A percentile compares a stretch with the other conserved stretches of the same genome.
Evolutionary conservation across 2,797 vertebrate genomes (phyloP).

Genomic region (Enteromius unitaeniatus): DNA sequence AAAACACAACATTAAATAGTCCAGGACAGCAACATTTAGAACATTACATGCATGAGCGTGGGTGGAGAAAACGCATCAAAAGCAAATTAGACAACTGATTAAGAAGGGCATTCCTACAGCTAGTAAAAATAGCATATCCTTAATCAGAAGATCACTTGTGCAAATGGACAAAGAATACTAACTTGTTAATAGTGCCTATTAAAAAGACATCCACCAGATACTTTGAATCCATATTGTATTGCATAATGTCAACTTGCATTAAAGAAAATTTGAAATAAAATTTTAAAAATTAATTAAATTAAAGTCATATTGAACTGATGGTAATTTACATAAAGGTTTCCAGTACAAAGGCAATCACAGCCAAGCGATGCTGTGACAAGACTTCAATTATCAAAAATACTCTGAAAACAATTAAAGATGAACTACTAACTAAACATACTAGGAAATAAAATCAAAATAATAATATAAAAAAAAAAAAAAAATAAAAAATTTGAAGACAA

Average conservation of each 20-base stretch:
- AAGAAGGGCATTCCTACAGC: too few relatives aligned
- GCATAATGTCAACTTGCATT: too few relatives aligned
- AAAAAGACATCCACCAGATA: too few relatives aligned
- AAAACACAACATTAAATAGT: too few relatives aligned
- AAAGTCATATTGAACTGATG: slow-evolving; percentile 56
- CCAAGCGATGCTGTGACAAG: slow-evolving; percentile 25
- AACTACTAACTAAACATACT: background rate
- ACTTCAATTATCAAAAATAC: slow-evolving; percentile 37
- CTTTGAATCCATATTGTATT: too few relatives aligned
- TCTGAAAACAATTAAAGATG: background rate
- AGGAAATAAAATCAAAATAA: background rate
- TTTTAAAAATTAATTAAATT: background rate
- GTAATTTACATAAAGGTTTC: background rate
- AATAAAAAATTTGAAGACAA: slow-evolving; percentile 27
- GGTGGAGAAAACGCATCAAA: background rate
- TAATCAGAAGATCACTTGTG: too few relatives aligned
- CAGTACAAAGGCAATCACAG: slow-evolving; percentile 40
- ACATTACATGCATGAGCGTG: background rate
- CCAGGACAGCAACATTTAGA: background rate
- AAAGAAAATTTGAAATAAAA: slow-evolving; percentile 33
- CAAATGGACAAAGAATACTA: too few relatives aligned
- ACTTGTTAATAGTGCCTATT: too few relatives aligned
- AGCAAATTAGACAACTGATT: background rate
- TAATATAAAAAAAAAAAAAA: background rate
- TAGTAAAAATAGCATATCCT: too few relatives aligned